phyloP scores from a whole-genome alignment of 1,140 invertebrate species.

The Grapholita molesta region DNA sequence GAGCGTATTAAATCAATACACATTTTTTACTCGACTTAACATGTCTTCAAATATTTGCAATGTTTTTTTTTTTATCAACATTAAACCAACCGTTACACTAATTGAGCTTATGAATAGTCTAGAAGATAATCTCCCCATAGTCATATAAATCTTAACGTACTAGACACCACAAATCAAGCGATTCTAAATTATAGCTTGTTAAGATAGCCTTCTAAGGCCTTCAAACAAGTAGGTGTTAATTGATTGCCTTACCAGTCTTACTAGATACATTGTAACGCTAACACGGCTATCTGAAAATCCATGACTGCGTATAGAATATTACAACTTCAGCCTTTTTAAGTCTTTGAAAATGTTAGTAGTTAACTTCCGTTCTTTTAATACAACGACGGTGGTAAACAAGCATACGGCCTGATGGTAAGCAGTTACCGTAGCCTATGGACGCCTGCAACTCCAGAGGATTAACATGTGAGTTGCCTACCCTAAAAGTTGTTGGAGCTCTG shows the following conservation, averaged over 20 bases:
- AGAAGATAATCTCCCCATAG: not conserved
- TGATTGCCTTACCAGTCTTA: constrained; percentile 31
- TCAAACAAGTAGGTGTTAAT: constrained; percentile 37
- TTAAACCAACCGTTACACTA: not conserved
- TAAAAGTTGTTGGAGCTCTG: too few relatives aligned
- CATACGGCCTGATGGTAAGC: too few relatives aligned
- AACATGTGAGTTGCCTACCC: too few relatives aligned
- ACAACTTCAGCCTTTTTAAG: not conserved
- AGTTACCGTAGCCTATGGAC: too few relatives aligned
- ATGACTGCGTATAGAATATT: not conserved
- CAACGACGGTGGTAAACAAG: too few relatives aligned
- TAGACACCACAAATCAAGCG: constrained; percentile 13
- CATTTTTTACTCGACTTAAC: too few relatives aligned
- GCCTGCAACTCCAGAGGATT: too few relatives aligned
- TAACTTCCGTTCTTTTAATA: too few relatives aligned
- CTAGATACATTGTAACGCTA: constrained; percentile 19
- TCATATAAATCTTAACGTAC: constrained; percentile 1
- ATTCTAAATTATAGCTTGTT: constrained; percentile 16
- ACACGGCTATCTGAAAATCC: constrained; percentile 22
- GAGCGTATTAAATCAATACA: too few relatives aligned
- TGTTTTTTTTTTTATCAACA: too few relatives aligned
- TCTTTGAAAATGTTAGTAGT: too few relatives aligned
- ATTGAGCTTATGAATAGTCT: not conserved
- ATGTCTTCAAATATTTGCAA: too few relatives aligned
- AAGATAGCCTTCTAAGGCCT: constrained; percentile 2